phyloP scores from a whole-genome alignment of 2,888 invertebrate species.

The Lasioglossum vierecki region DNA sequence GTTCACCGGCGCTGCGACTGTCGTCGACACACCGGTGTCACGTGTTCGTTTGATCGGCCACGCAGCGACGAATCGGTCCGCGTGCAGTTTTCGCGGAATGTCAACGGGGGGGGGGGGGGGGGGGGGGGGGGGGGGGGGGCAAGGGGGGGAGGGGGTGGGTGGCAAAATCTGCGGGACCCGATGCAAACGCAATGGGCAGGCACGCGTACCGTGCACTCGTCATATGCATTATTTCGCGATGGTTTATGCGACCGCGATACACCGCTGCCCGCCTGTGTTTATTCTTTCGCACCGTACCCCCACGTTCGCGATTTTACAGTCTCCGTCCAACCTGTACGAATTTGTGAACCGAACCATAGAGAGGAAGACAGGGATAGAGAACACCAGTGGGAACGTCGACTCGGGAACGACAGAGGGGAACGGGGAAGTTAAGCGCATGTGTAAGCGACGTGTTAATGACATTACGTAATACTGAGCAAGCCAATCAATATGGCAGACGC shows the following conservation, averaged over 20 bases:
- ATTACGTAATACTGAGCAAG: constrained; percentile 81
- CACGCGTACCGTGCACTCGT: constrained; percentile 58
- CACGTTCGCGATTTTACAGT: background rate
- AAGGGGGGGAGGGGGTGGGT: background rate
- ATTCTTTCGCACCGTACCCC: constrained; percentile 31
- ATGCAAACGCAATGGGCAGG: constrained; percentile 9
- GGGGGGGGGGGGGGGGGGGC: background rate
- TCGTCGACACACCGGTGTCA: constrained; percentile 55
- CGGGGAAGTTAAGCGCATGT: constrained; percentile 75
- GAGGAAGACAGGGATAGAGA: constrained; percentile 21
- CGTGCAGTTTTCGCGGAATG: constrained; percentile 30
- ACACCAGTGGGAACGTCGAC: constrained; percentile 33
- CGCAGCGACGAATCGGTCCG: constrained; percentile 23
- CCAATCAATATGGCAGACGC: constrained; percentile 81
- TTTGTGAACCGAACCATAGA: background rate
- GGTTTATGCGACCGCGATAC: constrained; percentile 55
- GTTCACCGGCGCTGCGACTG: constrained; percentile 20
- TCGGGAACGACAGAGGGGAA: constrained; percentile 48
- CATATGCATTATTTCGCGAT: constrained; percentile 63
- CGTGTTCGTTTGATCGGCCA: constrained; percentile 53
- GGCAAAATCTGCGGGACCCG: constrained; percentile 4
- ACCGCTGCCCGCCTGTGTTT: constrained; percentile 43
- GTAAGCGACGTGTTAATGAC: constrained; percentile 83
- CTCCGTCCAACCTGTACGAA: background rate
- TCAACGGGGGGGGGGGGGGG: background rate